These are phyloP conservation scores for Arrhamphus sclerolepis DNA, from an alignment of 2,797 vertebrate species.

Conservation along the genomic window DNA sequence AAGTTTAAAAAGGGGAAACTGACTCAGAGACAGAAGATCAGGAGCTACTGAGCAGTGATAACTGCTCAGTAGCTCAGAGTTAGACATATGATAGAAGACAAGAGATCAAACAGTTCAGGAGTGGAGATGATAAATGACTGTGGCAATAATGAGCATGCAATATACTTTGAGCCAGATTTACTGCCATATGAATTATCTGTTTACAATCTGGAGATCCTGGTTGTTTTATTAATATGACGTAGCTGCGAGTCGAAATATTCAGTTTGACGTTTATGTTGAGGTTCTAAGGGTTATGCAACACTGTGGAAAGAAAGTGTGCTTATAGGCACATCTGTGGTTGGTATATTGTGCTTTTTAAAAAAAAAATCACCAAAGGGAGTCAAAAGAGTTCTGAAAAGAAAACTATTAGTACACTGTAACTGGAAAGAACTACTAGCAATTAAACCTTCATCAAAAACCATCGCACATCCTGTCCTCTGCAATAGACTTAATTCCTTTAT, in stretches of 20 bases:
- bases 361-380: conserved; percentile 2
- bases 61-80: conserved; percentile 26
- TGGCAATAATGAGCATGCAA: conserved; percentile 47
- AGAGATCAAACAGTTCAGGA: conserved; percentile 45
- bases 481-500: neutral
- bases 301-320: conserved; percentile 18
- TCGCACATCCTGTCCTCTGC: neutral
- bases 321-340: conserved; percentile 2
- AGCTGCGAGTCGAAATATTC: conserved; percentile 49
- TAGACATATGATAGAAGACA: conserved; percentile 43
- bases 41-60: conserved; percentile 8
- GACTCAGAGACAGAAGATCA: conserved; percentile 22
- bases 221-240: conserved; percentile 55
- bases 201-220: conserved; percentile 49
- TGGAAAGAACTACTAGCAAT: neutral
- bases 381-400: too few species aligned
- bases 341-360: neutral
- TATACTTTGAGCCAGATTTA: conserved; percentile 44
- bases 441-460: conserved; percentile 8
- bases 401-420: too few species aligned
- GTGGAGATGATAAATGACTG: conserved; percentile 40
- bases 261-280: conserved; percentile 38
- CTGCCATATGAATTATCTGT: conserved; percentile 51
- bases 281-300: conserved; percentile 16
- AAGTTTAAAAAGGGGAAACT: conserved; percentile 32